Conservation (phyloP, 2,113 vertebrate species). For the Setophaga kirtlandii region DNA sequence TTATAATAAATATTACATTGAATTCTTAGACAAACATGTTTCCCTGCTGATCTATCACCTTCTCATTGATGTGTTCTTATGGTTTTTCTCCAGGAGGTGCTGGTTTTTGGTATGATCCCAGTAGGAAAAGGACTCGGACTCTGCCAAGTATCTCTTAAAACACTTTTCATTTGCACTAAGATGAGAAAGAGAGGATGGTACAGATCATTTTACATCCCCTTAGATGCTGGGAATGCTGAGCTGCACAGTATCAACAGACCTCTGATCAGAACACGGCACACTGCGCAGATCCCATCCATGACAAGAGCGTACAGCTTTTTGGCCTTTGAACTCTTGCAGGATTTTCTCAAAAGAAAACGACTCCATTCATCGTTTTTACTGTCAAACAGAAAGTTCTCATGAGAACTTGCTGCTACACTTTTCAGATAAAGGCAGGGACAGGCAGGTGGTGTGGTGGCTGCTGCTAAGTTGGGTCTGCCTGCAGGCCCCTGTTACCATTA, state of each 20-base stretch:
- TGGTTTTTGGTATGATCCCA: background rate
- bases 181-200: background rate
- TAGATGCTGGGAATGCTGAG: background rate
- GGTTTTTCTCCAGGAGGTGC: background rate
- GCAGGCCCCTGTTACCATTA: rapidly evolving
- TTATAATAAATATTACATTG: background rate
- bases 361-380: background rate
- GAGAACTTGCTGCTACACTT: background rate
- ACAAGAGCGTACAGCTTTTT: background rate
- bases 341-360: background rate
- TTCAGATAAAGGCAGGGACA: background rate
- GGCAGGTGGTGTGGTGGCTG: background rate
- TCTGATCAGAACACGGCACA: rapidly evolving
- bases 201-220: background rate
- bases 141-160: background rate
- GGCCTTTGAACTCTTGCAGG: background rate
- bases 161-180: background rate
- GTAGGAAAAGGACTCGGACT: background rate
- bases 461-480: rapidly evolving
- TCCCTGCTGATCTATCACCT: background rate
- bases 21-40: background rate
- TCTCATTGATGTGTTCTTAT: background rate
- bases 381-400: background rate
- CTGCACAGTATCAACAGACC: background rate
- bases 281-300: background rate